Evolutionary conservation across 2,113 vertebrate species (phyloP).

Genomic region (Phylloscopus whistleri): DNA sequence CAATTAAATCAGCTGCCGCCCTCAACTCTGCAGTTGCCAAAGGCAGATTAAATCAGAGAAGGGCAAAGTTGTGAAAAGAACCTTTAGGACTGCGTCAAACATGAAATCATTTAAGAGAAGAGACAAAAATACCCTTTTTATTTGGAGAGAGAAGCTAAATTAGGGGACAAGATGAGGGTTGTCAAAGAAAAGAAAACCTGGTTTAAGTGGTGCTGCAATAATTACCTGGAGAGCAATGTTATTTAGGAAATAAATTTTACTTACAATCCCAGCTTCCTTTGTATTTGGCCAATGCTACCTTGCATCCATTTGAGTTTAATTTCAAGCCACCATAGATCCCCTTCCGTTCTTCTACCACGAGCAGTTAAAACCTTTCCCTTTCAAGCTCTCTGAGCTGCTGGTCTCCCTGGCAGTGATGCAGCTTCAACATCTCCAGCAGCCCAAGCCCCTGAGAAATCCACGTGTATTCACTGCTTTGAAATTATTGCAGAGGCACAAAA

Average conservation of each 20-base stretch:
- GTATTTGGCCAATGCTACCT: background rate
- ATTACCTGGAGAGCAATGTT: background rate
- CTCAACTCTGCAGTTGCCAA: background rate
- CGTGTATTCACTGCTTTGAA: conserved; percentile 18
- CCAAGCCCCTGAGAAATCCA: conserved; percentile 27
- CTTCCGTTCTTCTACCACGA: background rate
- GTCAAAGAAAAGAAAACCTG: background rate
- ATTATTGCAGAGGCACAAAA: background rate
- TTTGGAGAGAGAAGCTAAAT: background rate
- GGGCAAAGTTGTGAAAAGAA: background rate
- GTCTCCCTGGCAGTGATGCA: background rate
- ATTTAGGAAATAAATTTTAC: conserved; percentile 33
- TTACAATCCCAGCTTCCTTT: conserved; percentile 28
- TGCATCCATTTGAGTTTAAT: background rate
- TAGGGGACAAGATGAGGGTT: background rate
- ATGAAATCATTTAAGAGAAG: background rate
- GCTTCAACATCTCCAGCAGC: conserved; percentile 2
- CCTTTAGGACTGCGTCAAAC: background rate
- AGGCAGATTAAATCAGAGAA: background rate
- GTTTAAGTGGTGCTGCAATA: background rate
- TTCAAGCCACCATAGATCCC: background rate
- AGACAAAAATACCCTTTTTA: background rate
- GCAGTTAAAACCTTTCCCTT: background rate
- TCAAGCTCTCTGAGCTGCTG: background rate
- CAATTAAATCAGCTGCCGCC: background rate